Evolutionary conservation across 2,797 vertebrate species (phyloP).

Genomic region (Oreochromis grahami): DNA sequence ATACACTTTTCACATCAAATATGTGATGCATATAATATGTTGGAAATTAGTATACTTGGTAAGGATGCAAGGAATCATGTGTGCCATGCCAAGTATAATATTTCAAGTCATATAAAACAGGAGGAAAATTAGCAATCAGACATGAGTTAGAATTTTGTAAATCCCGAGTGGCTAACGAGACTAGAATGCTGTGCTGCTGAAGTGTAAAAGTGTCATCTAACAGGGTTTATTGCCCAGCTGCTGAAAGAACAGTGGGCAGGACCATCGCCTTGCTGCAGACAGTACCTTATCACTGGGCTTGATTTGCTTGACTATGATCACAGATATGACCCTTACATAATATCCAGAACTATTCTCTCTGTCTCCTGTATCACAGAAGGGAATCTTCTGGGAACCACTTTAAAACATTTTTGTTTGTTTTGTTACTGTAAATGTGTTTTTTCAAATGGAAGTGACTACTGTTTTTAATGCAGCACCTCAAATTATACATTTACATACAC

Average conservation of each 20-base stretch:
- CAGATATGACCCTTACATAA: slow-evolving; percentile 63
- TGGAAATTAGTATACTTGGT: not conserved
- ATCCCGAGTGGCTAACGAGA: not conserved
- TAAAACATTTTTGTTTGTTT: not conserved
- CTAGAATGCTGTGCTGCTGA: not conserved
- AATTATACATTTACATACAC: not conserved
- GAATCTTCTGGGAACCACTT: not conserved
- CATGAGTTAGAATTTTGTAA: not conserved
- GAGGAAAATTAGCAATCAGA: not conserved
- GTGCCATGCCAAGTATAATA: not conserved
- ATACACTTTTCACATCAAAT: not conserved
- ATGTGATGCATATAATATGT: not conserved
- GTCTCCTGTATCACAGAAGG: not conserved
- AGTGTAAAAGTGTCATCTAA: slow-evolving; percentile 16
- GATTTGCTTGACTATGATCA: slow-evolving; percentile 36
- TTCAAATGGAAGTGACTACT: not conserved
- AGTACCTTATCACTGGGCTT: slow-evolving; percentile 46
- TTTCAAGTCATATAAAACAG: not conserved
- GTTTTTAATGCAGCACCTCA: not conserved
- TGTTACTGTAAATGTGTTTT: not conserved
- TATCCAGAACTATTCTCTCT: not conserved
- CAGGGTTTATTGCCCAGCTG: slow-evolving; percentile 33
- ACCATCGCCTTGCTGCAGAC: slow-evolving; percentile 22
- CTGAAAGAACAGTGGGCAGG: not conserved
- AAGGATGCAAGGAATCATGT: not conserved